Base-by-base conservation (phyloP, 2,113 vertebrate species). In the Cyanoramphus novaezelandiae region DNA sequence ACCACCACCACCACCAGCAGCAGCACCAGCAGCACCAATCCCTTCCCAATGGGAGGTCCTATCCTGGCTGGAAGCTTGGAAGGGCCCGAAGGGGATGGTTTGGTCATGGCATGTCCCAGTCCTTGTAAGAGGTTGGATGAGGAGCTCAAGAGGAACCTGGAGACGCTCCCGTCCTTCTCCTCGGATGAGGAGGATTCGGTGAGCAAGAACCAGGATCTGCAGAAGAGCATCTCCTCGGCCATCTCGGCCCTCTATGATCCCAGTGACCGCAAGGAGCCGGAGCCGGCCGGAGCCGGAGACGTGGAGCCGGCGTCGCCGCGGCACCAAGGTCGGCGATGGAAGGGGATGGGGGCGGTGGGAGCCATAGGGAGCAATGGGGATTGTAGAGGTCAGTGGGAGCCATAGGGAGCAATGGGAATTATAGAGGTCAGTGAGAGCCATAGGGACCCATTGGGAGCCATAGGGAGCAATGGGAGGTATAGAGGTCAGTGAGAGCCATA, bases 161-260 rank as follows among this genome's bases (percentile, higher is more conserved):
- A 99, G 98, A 99, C 99, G 0, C 93, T 99, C 65, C 99, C 99
- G 1, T 99, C 99, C 0, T 99, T 99, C 96, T 99, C 99, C 9
- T 99, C 99, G 0, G 99, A 99, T 1, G 99, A 99, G 94, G 99
- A 99, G 72, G 99, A 99, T 95, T 99, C 99, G 0, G 99, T 99
- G 6, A 98, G 99, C 89, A 99, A 99, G 97, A 99, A 99, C 96
- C 98, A 99, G 96, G 99, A 99, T 93, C 98, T 99, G 41, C 99
- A 99, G 97, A 99, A 99, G 95, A 99, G 99, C 97, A 99, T 99
- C 88, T 99, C 99, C 37, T 99, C 99, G 0, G 99, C 99, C 82
- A 99, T 99, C 93, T 99, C 99, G 0, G 99, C 99, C 50, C 98
- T 99, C 15, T 99, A 99, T 0, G 99, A 99, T 89, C 99, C 99